Conservation (phyloP, 2,113 vertebrate genomes). For the Pycnonotus jocosus region DNA sequence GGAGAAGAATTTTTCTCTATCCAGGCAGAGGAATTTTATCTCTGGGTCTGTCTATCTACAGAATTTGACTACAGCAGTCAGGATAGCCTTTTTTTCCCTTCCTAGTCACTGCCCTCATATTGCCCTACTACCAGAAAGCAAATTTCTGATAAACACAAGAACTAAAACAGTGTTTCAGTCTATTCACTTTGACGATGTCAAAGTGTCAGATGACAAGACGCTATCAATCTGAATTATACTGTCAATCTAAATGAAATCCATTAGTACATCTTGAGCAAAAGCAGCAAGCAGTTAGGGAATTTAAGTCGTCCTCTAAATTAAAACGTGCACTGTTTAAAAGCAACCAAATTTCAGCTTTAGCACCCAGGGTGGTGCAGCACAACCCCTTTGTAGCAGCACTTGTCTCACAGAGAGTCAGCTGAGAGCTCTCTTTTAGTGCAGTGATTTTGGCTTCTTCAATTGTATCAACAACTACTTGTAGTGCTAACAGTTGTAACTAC, state of each 20-base stretch:
- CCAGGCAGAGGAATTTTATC: background rate
- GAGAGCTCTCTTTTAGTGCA: background rate
- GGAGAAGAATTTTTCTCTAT: background rate
- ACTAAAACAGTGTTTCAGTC: background rate
- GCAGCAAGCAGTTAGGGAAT: background rate
- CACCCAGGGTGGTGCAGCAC: accelerated
- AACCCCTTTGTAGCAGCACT: accelerated
- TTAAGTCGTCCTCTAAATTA: background rate
- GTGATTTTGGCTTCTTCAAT: background rate
- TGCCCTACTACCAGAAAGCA: background rate
- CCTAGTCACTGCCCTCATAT: background rate
- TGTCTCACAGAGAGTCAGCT: too few species aligned
- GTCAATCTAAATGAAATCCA: background rate
- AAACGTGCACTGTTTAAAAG: background rate
- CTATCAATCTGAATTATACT: background rate
- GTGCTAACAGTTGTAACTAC: background rate
- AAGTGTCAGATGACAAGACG: background rate
- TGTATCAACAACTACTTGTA: background rate
- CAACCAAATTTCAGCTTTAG: background rate
- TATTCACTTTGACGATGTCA: background rate
- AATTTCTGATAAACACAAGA: background rate
- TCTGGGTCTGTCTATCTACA: background rate
- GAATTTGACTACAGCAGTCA: background rate
- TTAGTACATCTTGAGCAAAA: background rate
- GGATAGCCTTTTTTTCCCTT: background rate